A percentile compares a stretch with the other conserved stretches of the same genome.
Evolutionary conservation across 1,140 invertebrate species (phyloP).

Genomic region (Solenopsis fugax): DNA sequence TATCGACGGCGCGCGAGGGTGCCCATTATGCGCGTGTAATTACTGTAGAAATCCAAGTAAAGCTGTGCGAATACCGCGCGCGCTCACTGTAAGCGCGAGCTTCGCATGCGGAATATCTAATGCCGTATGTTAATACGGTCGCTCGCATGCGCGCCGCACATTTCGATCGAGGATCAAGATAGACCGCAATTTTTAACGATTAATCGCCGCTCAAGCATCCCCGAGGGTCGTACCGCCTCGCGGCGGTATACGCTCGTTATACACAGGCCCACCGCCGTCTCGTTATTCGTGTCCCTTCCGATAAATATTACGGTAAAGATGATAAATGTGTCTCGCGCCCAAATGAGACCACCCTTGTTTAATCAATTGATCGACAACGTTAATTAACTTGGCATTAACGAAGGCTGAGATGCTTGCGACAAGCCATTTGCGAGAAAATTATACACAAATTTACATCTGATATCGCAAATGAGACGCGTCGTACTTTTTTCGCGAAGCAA

Average conservation of each 20-base stretch:
- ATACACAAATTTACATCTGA: background rate
- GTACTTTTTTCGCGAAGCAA: background rate
- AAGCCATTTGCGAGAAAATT: constrained; percentile 13
- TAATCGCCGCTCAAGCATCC: constrained; percentile 78
- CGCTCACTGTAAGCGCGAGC: constrained; percentile 17
- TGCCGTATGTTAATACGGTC: constrained; percentile 78
- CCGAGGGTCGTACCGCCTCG: constrained; percentile 21
- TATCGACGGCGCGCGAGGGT: constrained; percentile 61
- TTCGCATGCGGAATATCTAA: constrained; percentile 79
- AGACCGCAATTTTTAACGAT: constrained; percentile 80
- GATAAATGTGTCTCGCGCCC: constrained; percentile 52
- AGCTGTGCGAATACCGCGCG: constrained; percentile 39
- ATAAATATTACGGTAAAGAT: constrained; percentile 66
- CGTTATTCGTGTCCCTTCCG: constrained; percentile 58
- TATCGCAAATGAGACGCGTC: background rate
- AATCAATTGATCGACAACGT: constrained; percentile 8
- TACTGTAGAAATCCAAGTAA: constrained; percentile 75
- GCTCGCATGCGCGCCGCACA: constrained; percentile 77
- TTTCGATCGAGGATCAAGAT: constrained; percentile 77
- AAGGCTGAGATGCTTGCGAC: background rate
- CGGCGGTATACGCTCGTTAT: constrained; percentile 50
- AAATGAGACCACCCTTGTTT: constrained; percentile 31
- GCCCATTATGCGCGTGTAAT: constrained; percentile 72
- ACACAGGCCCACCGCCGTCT: background rate
- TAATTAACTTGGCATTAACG: constrained; percentile 28